These are phyloP conservation scores for Hydrocynus forskahlii DNA, from an alignment of 2,797 vertebrate species.

Conservation along the genomic window DNA sequence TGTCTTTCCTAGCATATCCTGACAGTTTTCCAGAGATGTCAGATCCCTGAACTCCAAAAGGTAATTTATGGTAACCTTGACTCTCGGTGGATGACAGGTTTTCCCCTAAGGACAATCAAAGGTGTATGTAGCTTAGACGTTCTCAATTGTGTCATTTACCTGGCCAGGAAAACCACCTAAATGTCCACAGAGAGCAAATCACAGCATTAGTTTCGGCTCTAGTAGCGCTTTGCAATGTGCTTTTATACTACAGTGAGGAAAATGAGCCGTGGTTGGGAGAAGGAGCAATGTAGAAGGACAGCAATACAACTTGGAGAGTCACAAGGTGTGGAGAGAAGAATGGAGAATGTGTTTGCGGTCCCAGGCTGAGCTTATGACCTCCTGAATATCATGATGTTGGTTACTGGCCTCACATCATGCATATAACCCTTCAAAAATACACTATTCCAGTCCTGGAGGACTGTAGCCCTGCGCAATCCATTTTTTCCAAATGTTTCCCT, in stretches of 20 bases:
- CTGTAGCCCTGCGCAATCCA: neutral
- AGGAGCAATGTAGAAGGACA: neutral
- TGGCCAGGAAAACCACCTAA: slow-evolving; percentile 45
- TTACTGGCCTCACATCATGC: neutral
- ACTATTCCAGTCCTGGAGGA: neutral
- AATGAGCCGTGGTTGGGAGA: neutral
- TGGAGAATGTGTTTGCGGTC: slow-evolving; percentile 20
- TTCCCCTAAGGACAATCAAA: slow-evolving; percentile 38
- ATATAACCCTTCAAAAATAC: neutral
- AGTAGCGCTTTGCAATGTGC: slow-evolving; percentile 38
- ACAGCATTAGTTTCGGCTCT: slow-evolving; percentile 42
- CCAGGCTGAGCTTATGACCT: neutral
- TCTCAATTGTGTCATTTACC: neutral
- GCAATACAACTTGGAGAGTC: neutral
- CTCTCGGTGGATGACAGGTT: slow-evolving; percentile 44
- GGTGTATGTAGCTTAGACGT: slow-evolving; percentile 3
- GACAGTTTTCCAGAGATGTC: slow-evolving; percentile 59
- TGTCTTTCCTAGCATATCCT: slow-evolving; percentile 60
- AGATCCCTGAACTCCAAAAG: slow-evolving; percentile 44
- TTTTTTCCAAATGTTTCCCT: neutral
- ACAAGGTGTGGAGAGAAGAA: neutral
- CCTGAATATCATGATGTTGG: slow-evolving; percentile 6
- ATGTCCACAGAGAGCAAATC: slow-evolving; percentile 39
- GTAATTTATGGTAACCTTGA: slow-evolving; percentile 38
- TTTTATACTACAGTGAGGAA: slow-evolving; percentile 35